These are phyloP conservation scores for Cottus gobio DNA, from an alignment of 2,113 vertebrate genomes.

Conservation along the genomic window DNA sequence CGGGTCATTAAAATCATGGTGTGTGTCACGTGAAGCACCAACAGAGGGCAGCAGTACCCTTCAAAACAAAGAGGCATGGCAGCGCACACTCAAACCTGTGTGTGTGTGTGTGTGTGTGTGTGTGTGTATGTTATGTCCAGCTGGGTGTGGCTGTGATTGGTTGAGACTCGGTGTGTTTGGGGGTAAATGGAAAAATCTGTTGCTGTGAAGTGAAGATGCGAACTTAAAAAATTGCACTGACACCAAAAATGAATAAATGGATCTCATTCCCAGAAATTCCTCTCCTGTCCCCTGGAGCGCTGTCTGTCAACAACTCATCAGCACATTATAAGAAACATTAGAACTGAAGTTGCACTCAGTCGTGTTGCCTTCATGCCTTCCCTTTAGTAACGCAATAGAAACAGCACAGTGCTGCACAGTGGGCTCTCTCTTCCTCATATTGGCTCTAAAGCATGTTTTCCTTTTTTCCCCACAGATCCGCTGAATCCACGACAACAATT, in stretches of 20 bases:
- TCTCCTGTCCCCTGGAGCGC: slow-evolving; percentile 24
- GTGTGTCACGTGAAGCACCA: slow-evolving; percentile 38
- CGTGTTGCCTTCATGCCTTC: neutral
- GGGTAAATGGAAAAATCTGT: slow-evolving; percentile 50
- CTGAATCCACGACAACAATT: slow-evolving; percentile 1
- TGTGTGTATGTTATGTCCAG: neutral
- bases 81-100: neutral
- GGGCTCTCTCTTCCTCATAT: slow-evolving; percentile 2
- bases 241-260: neutral
- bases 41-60: slow-evolving; percentile 65
- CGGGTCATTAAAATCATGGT: neutral
- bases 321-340: slow-evolving; percentile 48
- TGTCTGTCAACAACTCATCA: slow-evolving; percentile 44
- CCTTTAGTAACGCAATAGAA: neutral
- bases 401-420: neutral
- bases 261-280: slow-evolving; percentile 54
- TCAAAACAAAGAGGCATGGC: neutral
- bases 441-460: neutral
- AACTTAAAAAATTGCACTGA: neutral
- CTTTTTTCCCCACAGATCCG: slow-evolving; percentile 43
- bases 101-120: neutral
- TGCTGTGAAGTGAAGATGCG: neutral
- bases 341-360: neutral
- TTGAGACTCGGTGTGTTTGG: neutral
- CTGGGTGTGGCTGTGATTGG: slow-evolving; percentile 6